Evolutionary conservation across 2,888 invertebrate genomes (phyloP).

Genomic region (Lasioglossum villosulum): DNA sequence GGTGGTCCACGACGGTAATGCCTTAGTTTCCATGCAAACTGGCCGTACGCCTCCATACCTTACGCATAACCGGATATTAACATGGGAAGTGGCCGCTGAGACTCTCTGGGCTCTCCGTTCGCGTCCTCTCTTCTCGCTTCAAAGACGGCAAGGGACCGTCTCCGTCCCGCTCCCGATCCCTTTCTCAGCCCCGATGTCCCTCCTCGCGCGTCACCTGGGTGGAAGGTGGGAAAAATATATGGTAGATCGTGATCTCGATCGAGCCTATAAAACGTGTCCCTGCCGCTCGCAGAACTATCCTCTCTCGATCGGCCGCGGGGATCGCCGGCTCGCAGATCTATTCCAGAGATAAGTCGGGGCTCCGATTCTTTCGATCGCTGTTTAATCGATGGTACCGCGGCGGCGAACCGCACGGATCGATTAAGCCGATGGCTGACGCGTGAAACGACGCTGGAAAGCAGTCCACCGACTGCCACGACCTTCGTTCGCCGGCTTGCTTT

Average conservation of each 20-base stretch:
- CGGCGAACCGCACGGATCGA: slow-evolving; percentile 36
- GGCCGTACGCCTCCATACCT: slow-evolving; percentile 83
- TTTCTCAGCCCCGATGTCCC: background rate
- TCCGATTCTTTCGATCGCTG: slow-evolving; percentile 53
- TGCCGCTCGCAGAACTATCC: slow-evolving; percentile 45
- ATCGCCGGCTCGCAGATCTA: slow-evolving; percentile 55
- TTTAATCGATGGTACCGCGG: slow-evolving; percentile 54
- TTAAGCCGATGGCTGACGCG: slow-evolving; percentile 30
- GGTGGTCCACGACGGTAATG: slow-evolving; percentile 82
- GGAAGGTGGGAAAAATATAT: slow-evolving; percentile 61
- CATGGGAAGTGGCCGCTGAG: slow-evolving; percentile 82
- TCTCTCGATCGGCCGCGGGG: slow-evolving; percentile 24
- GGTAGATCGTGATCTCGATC: slow-evolving; percentile 76
- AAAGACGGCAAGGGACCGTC: slow-evolving; percentile 13
- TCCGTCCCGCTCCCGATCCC: slow-evolving; percentile 16
- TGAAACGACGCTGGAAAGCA: slow-evolving; percentile 40
- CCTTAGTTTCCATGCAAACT: slow-evolving; percentile 84
- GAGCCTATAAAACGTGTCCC: slow-evolving; percentile 66
- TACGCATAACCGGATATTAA: slow-evolving; percentile 83
- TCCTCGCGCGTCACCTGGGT: slow-evolving; percentile 12
- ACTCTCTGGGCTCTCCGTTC: slow-evolving; percentile 61
- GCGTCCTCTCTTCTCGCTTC: slow-evolving; percentile 49
- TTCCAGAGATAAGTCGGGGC: slow-evolving; percentile 57
- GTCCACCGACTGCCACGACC: slow-evolving; percentile 3
- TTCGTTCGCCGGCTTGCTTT: slow-evolving; percentile 23